phyloP scores from a whole-genome alignment of 2,113 vertebrate species.

The Myotis lucifugus region DNA sequence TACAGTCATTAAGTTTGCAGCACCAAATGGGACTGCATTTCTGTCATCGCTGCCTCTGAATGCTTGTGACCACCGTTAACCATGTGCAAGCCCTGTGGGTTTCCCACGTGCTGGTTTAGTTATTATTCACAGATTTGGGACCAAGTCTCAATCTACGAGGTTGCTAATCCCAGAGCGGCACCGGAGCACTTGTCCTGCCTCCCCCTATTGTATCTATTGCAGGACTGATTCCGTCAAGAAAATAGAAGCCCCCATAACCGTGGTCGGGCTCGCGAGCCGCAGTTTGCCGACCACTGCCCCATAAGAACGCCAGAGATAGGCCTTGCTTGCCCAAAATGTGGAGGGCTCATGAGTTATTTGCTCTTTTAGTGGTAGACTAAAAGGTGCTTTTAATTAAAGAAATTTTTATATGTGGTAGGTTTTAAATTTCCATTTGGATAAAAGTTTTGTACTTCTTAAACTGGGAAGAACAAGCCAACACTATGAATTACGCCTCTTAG shows the following conservation, averaged over 20 bases:
- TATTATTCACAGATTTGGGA: not conserved
- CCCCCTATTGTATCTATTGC: not conserved
- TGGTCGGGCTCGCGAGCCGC: too few relatives aligned
- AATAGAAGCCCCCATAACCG: not conserved
- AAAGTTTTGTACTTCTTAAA: not conserved
- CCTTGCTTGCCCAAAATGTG: not conserved
- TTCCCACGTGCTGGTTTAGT: not conserved
- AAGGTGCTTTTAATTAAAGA: not conserved
- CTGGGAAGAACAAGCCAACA: not conserved
- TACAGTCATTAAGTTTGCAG: not conserved
- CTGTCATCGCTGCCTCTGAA: not conserved
- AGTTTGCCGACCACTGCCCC: too few relatives aligned
- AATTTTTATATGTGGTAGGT: not conserved
- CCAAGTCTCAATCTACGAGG: not conserved
- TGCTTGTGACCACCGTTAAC: not conserved
- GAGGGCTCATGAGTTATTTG: not conserved
- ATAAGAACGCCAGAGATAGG: not conserved
- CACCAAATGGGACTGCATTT: not conserved
- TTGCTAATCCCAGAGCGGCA: not conserved
- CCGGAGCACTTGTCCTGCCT: accelerated
- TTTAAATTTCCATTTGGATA: not conserved
- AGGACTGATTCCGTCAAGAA: not conserved
- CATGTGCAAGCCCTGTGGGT: not conserved
- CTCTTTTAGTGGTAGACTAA: not conserved
- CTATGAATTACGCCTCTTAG: not conserved